phyloP scores from a whole-genome alignment of 2,113 vertebrate species.

The Podocnemis expansa region DNA sequence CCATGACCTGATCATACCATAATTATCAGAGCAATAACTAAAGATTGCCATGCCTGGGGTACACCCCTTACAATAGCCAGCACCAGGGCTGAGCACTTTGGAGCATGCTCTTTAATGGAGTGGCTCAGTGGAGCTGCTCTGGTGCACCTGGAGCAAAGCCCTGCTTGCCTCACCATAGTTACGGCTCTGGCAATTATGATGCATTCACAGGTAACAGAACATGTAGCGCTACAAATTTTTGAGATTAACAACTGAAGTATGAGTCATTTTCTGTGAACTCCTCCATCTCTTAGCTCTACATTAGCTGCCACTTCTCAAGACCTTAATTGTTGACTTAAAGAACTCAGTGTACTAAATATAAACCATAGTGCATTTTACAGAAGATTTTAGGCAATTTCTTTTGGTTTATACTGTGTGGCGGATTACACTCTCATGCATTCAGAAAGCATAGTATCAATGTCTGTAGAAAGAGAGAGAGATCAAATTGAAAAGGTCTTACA shows the following conservation, averaged over 20 bases:
- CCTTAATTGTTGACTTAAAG: not conserved
- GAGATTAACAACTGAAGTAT: not conserved
- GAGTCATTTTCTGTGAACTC: not conserved
- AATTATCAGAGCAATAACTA: too few relatives aligned
- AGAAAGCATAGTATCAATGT: not conserved
- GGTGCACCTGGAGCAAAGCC: too few relatives aligned
- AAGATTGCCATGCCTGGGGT: too few relatives aligned
- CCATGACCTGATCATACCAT: not conserved
- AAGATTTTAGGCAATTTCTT: not conserved
- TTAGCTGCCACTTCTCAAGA: not conserved
- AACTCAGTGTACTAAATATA: not conserved
- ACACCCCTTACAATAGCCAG: too few relatives aligned
- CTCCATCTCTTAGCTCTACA: not conserved
- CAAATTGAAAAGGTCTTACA: not conserved
- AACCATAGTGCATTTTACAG: not conserved
- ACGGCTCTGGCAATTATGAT: too few relatives aligned
- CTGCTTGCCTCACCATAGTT: too few relatives aligned
- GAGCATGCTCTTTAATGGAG: too few relatives aligned
- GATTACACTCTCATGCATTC: not conserved
- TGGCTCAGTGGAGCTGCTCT: too few relatives aligned
- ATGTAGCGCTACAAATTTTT: not conserved
- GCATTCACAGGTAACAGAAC: not conserved
- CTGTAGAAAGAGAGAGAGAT: not conserved
- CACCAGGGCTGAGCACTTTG: too few relatives aligned
- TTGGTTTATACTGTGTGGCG: not conserved